These are phyloP conservation scores for Sylvicapra grimmia DNA, from an alignment of 2,113 vertebrate species.

Conservation along the genomic window DNA sequence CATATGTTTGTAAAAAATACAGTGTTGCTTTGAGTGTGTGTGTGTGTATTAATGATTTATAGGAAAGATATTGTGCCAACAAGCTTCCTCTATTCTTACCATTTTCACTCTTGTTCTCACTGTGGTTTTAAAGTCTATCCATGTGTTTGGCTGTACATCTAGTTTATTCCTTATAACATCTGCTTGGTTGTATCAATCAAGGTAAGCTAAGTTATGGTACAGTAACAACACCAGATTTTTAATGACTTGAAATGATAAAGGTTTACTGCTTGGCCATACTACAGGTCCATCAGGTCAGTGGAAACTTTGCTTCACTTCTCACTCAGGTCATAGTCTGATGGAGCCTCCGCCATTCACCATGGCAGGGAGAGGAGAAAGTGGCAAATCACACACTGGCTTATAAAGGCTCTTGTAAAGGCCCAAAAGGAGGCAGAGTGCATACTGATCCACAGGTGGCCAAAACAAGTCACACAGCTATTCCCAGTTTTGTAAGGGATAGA, in stretches of 20 bases:
- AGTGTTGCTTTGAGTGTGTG: background rate
- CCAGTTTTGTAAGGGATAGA: background rate
- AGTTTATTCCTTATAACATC: background rate
- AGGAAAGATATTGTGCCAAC: background rate
- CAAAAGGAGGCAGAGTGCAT: background rate
- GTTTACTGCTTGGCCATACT: background rate
- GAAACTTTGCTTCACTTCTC: background rate
- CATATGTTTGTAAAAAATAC: background rate
- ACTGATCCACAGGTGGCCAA: background rate
- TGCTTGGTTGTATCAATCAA: background rate
- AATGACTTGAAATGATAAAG: background rate
- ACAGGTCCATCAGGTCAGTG: background rate
- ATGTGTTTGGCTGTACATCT: background rate
- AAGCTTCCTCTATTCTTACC: background rate
- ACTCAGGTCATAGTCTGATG: background rate
- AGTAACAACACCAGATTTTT: background rate
- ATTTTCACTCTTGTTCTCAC: background rate
- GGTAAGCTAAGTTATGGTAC: background rate
- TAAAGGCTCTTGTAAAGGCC: background rate
- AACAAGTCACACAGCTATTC: background rate
- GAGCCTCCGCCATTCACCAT: background rate
- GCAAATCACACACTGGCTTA: background rate
- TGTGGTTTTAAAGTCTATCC: background rate
- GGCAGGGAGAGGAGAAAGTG: background rate
- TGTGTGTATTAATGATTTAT: background rate